Base-by-base conservation (phyloP, 2,888 invertebrate genomes). In the Volucella inflata region DNA sequence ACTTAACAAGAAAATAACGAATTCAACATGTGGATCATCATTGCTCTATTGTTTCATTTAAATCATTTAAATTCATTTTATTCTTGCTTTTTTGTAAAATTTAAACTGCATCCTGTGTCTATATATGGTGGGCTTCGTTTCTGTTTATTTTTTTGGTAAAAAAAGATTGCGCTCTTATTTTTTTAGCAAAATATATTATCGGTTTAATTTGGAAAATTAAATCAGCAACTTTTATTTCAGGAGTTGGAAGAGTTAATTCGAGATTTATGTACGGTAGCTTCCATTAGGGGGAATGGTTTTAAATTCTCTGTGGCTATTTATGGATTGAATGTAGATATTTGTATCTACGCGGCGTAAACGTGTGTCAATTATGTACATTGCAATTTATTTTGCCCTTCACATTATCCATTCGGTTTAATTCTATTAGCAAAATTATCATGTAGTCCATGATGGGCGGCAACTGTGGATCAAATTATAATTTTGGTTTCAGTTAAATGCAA, bases 341-440 rank as follows among this genome's bases (percentile, higher is more conserved):
- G 9, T 0, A 14, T 14, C 14, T n/a, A 30, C 14, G 9, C 12
- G n/a, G 8, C 12, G 42, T 62, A 11, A n/a, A 10, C 44, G 16
- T 65, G 38, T 72, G 62, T 55, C 57, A 72, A 71, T 72, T 70
- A 30, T 30, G 6, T 30, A 57, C 21, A 65, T 46, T 51, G 65
- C 48, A 60, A 74, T 74, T 74, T 78, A 62, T 60, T 78, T 77
- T 62, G 44, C 67, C 42, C 36, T 59, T 36, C 10, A 72, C 17
- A 60, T 67, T 72, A 72, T 48, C 72, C 2, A 12, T 17, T 57
- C 62, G 44, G 64, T 74, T 83, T 68, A 78, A 78, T 83, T 83
- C 38, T 78, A 78, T 78, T 83, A 78, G 78, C 62, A 17, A 78
- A 55, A 72, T 64, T 62, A 57, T 71, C 57, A 12, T 38, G 60